These are phyloP conservation scores for Deilephila elpenor DNA, from an alignment of 2,888 invertebrate species.

Conservation along the genomic window DNA sequence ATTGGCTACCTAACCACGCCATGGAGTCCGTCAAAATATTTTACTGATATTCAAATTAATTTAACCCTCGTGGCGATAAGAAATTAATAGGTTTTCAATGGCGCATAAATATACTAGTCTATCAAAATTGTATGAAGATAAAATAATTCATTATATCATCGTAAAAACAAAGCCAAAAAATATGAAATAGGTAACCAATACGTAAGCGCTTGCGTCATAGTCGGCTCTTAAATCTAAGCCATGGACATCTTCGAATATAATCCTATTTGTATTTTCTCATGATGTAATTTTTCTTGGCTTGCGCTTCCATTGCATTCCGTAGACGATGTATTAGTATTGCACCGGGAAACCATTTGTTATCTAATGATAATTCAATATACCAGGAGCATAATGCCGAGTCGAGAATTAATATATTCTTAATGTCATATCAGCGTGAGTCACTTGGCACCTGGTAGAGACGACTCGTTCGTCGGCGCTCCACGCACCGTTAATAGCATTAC, in stretches of 20 bases:
- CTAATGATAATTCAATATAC: constrained; percentile 14
- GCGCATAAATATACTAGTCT: neutral
- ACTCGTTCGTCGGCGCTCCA: neutral
- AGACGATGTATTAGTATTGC: constrained; percentile 8
- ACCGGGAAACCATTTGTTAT: constrained; percentile 11
- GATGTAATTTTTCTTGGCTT: constrained; percentile 26
- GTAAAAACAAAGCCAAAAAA: neutral
- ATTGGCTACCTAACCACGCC: too few relatives aligned
- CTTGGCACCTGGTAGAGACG: constrained; percentile 12
- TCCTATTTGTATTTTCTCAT: constrained; percentile 16
- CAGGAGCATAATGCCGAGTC: neutral
- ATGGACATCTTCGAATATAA: constrained; percentile 16
- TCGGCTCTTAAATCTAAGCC: constrained; percentile 14
- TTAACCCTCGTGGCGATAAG: neutral
- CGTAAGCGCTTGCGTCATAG: constrained; percentile 9
- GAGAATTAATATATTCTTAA: constrained; percentile 16
- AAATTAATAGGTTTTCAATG: neutral
- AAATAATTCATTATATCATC: neutral
- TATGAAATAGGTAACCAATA: neutral
- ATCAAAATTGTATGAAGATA: too few relatives aligned
- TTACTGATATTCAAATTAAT: neutral
- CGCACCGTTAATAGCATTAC: constrained; percentile 10
- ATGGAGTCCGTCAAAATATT: too few relatives aligned
- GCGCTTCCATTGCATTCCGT: constrained; percentile 19
- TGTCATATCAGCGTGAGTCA: neutral